A percentile compares a stretch with the other conserved stretches of the same genome.
phyloP scores from a whole-genome alignment of 2,888 invertebrate genomes.

The Poecilobothrus nobilitatus region DNA sequence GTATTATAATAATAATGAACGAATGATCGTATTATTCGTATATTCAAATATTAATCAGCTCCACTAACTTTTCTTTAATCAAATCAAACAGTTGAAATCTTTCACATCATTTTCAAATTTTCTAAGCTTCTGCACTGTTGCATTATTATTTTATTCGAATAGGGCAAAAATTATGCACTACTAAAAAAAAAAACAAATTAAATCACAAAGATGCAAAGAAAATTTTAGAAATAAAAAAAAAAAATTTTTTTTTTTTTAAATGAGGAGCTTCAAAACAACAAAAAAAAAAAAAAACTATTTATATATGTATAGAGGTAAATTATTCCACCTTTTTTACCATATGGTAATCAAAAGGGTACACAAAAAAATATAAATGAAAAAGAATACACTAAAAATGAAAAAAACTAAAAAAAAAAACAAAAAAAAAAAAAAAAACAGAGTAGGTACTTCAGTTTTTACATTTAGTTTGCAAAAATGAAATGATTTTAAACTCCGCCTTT shows the following conservation, averaged over 20 bases:
- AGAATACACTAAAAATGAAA: background rate
- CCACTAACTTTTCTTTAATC: no score
- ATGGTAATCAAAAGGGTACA: background rate
- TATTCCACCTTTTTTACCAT: constrained; percentile 4
- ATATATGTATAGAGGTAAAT: background rate
- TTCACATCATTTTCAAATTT: no score
- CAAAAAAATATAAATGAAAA: background rate
- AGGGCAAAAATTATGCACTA: no score
- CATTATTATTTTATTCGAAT: no score
- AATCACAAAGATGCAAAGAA: background rate
- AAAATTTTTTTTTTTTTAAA: no score
- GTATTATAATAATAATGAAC: no score
- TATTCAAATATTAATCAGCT: no score
- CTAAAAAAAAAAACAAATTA: background rate
- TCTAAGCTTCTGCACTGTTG: no score
- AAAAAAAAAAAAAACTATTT: background rate
- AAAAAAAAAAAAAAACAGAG: background rate
- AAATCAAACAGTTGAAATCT: no score
- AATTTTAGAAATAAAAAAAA: background rate
- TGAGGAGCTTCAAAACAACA: background rate
- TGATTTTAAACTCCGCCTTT: background rate
- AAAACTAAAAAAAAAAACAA: no score
- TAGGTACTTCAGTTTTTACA: background rate
- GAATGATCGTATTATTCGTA: no score
- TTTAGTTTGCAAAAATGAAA: background rate